phyloP scores from a whole-genome alignment of 2,888 invertebrate genomes.

The Apodemia mormo region DNA sequence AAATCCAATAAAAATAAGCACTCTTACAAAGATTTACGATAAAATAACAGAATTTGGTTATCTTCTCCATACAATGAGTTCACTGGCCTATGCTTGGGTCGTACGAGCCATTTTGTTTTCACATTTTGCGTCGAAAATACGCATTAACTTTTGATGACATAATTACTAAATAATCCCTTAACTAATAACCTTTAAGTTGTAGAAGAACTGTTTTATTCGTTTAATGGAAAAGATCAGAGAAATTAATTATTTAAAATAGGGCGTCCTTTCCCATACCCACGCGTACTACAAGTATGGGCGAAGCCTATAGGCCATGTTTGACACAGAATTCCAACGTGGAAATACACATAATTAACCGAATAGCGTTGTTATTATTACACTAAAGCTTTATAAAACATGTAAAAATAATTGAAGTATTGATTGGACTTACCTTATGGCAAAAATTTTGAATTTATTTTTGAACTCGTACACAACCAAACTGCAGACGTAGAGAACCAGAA shows the following conservation, averaged over 20 bases:
- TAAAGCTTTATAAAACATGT: slow-evolving; percentile 59
- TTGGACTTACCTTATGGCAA: slow-evolving; percentile 79
- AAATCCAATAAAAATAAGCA: slow-evolving; percentile 34
- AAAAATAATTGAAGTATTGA: slow-evolving; percentile 62
- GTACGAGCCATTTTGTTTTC: slow-evolving; percentile 82
- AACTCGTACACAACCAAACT: slow-evolving; percentile 81
- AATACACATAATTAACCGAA: slow-evolving; percentile 61
- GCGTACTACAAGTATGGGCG: slow-evolving; percentile 76
- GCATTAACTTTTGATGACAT: slow-evolving; percentile 73
- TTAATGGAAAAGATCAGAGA: slow-evolving; percentile 76
- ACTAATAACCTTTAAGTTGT: slow-evolving; percentile 69
- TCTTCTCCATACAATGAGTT: slow-evolving; percentile 75
- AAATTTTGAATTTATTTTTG: slow-evolving; percentile 81
- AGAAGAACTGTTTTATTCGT: slow-evolving; percentile 73
- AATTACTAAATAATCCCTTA: slow-evolving; percentile 70
- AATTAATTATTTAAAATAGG: slow-evolving; percentile 78
- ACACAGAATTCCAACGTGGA: slow-evolving; percentile 81
- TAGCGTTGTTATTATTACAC: slow-evolving; percentile 54
- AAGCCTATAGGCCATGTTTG: slow-evolving; percentile 79
- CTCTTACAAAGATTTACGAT: slow-evolving; percentile 40
- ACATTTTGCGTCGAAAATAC: slow-evolving; percentile 78
- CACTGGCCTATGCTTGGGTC: slow-evolving; percentile 79
- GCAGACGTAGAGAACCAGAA: slow-evolving; percentile 81
- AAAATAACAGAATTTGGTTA: slow-evolving; percentile 58
- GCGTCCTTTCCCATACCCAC: slow-evolving; percentile 76